Percentiles rank a stretch among this genome's conserved stretches.
phyloP scores from a whole-genome alignment of 2,113 vertebrate genomes.

The Onychostruthus taczanowskii region DNA sequence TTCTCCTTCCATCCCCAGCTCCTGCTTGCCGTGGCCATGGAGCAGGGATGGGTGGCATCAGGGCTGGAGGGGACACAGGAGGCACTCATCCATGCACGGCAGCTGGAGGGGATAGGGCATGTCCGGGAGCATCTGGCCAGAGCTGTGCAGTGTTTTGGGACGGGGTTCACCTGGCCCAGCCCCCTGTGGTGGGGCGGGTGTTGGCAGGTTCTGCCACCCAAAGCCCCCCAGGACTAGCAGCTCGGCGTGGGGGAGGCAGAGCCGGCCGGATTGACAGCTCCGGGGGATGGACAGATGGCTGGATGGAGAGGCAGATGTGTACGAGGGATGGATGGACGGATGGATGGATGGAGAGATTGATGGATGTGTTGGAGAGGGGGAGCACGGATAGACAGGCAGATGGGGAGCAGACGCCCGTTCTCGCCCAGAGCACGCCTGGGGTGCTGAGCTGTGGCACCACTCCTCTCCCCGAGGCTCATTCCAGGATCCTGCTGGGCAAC shows the following conservation, averaged over 20 bases:
- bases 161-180: fast-evolving
- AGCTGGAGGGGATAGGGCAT: background rate
- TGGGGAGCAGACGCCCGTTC: background rate
- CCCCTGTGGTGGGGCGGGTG: fast-evolving
- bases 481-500: background rate
- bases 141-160: background rate
- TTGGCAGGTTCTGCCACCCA: fast-evolving
- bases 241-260: background rate
- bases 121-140: fast-evolving
- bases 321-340: background rate
- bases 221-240: background rate
- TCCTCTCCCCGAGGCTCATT: background rate
- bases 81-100: fast-evolving
- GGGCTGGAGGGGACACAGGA: background rate
- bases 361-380: slow-evolving; percentile 21
- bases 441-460: background rate
- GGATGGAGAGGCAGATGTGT: background rate
- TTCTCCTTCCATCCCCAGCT: background rate
- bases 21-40: background rate
- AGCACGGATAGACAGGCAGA: background rate
- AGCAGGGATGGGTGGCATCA: background rate
- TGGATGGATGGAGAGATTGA: background rate
- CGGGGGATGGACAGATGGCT: slow-evolving; percentile 37
- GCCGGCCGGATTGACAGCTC: slow-evolving; percentile 26
- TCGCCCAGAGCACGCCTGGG: background rate